Evolutionary conservation across 2,797 vertebrate genomes (phyloP), one percentile per base, ranked within the genome.

Genomic region (Enteromius radiatus): DNA sequence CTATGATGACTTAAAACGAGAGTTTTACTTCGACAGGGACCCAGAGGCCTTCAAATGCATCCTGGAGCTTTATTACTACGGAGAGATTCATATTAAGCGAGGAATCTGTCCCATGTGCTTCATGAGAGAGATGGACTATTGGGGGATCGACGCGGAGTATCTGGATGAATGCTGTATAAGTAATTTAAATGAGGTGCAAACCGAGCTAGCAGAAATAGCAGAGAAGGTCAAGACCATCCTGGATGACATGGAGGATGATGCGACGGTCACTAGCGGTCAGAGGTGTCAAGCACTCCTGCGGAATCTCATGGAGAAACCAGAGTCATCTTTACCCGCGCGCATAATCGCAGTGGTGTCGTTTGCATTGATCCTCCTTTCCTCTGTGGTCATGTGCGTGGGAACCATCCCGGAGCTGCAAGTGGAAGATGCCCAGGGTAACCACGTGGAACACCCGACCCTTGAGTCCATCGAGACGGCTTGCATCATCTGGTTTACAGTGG

Each of bases 11-110:
- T 95, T 94, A 41, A 95, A 94, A 1, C 94, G 92, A 47, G 98
- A 99, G 86, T 97, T 99, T 91, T 99, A 98, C 91, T 99, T 99
- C 87, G 98, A 99, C 92, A 91, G 98, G 84, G 98, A 99, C 89
- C 97, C 98, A 0, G 97, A 98, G 45, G 95, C 97, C 0, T 99
- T 99, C 87, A 96, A 95, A 86, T 98, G 97, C 81, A 96, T 99
- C 28, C 91, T 95, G 1, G 98, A 99, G 9, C 91, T 98, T n/a
- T 99, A 99, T 88, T 95, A 95, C 84, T 97, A 96, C 2, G 98
- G 97, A 3, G 97, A 99, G 91, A 96, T 99, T 26, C 98, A 99
- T 88, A 97, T 99, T 95, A 97, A 97, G 87, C 95, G 95, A 84
- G 98, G 97, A 43, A 96, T 98, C 82, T 99, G 98, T 70, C 97